Percentiles rank a stretch among this genome's conserved stretches.
phyloP scores from a whole-genome alignment of 2,113 vertebrate species.

The Scomber scombrus region DNA sequence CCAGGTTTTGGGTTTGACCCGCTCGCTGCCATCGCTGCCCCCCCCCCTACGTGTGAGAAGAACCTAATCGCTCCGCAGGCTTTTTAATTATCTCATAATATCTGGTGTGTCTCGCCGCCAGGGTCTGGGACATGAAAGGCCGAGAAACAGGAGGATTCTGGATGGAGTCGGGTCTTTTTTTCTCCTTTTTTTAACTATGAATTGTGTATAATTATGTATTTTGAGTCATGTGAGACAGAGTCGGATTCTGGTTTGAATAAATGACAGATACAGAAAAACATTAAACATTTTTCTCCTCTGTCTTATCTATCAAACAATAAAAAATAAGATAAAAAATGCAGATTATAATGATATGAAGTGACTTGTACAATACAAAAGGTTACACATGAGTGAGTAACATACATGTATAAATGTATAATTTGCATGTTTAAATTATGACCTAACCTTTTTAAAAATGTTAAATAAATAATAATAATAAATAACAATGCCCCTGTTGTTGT shows the following conservation, averaged over 20 bases:
- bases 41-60: conserved; percentile 40
- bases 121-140: neutral
- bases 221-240: neutral
- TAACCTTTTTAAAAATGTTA: neutral
- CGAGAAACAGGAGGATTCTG: neutral
- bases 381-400: too few species aligned
- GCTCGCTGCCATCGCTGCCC: neutral
- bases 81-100: conserved; percentile 67
- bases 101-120: conserved; percentile 7
- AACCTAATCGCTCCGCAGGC: conserved; percentile 52
- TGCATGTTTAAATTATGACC: too few species aligned
- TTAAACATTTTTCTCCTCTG: too few species aligned
- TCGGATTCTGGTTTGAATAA: neutral
- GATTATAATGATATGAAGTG: too few species aligned
- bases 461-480: neutral
- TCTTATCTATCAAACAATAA: too few species aligned
- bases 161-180: too few species aligned
- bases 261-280: too few species aligned
- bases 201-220: conserved; percentile 5
- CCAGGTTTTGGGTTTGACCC: conserved; percentile 29
- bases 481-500: too few species aligned
- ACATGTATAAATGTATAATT: too few species aligned
- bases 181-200: neutral
- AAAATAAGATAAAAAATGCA: too few species aligned
- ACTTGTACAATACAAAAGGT: too few species aligned